Evolutionary conservation across 2,113 vertebrate species (phyloP), one percentile per base, ranked within the genome.

Genomic region (Cisticola juncidis): DNA sequence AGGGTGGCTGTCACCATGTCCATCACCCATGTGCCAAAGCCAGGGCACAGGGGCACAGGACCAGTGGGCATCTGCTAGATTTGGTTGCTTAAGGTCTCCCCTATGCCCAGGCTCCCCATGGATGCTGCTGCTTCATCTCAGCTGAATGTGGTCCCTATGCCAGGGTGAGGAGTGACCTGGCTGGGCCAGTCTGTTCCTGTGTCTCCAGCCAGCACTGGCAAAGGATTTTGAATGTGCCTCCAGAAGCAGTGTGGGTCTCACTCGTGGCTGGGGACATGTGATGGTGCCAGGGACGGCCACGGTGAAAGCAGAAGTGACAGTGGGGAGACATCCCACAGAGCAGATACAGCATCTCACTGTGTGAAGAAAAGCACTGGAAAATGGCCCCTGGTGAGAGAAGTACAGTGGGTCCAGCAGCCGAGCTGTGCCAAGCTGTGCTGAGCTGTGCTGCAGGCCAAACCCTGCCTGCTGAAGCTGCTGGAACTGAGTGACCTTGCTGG

Each of bases 31-130:
- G 70, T 11, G 0, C 44, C 51, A 35, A 57, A 86, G 51, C 24
- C 61, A 71, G 36, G 61, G 12, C 54, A 64, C 6, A 2, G 38
- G 36, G 28, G 13, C 35, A 64, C 6, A 2, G 38, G 36, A 24
- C 15, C 35, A 38, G 15, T 3, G 3, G 38, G 11, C 24, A 65
- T 60, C 60, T 81, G 47, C 20, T 29, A 0, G 0, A 0, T 73
- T 51, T 35, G 31, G 9, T 84, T 70, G n/a, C 22, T 51, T 1
- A 4, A 69, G 33, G 57, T 77, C 11, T 13, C 20, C 6, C 3
- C 17, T 2, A 5, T 12, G 9, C 14, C 54, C 3, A 3, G 54
- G 31, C 28, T 91, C 22, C 26, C 31, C 1, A 0, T 1, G 8
- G 29, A 18, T 47, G 14, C 33, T 64, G 42, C 56, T 76, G 35